Base-by-base conservation (phyloP, 1,140 invertebrate genomes). In the Musca domestica region DNA sequence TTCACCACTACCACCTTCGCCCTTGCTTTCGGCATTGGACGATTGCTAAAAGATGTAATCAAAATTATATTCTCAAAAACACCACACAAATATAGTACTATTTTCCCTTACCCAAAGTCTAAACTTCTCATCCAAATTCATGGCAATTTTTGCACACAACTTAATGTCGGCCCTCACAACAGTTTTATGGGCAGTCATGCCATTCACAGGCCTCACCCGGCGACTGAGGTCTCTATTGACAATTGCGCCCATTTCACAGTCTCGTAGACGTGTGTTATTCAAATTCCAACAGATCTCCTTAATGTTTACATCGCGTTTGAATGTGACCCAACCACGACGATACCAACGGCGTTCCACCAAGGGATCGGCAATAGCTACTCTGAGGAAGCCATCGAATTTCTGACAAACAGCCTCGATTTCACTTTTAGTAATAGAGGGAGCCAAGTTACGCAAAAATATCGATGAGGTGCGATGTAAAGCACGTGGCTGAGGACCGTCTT, bases 201-300 rank as follows among this genome's bases (percentile, higher is more conserved):
- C 96, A 82, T 94, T 96, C 0, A 96, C 93, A 4, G 93, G 91
- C 0, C 98, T 89, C 64, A 99, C 93, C 34, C 98, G 88, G 17
- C 95, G 89, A 69, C 92, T 95, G 14, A 98, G 83, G 83, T 99
- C 97, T 3, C 96, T 86, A 81, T 98, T 98, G 1, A 98, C 92
- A 74, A 96, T 96, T 2, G 95, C 93, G 5, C 94, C 93, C 73
- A 98, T 85, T 86, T 99, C 94, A 85, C 93, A 91, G 82, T 99
- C 92, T 92, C 95, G 49, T 22, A 82, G 70, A 17, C 81, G 73
- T 69, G 98, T 95, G 74, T 96, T 98, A 77, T 98, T 99, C 10
- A 99, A 86, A 81, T 95, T 96, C 96, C 96, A 99, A 82, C 98
- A 99, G 68, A 99, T 99, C 82, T 99, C 96, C 82, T 98, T 99